Base-by-base conservation (phyloP, 2,888 invertebrate species). In the Scelioninae gen. 1 region DNA sequence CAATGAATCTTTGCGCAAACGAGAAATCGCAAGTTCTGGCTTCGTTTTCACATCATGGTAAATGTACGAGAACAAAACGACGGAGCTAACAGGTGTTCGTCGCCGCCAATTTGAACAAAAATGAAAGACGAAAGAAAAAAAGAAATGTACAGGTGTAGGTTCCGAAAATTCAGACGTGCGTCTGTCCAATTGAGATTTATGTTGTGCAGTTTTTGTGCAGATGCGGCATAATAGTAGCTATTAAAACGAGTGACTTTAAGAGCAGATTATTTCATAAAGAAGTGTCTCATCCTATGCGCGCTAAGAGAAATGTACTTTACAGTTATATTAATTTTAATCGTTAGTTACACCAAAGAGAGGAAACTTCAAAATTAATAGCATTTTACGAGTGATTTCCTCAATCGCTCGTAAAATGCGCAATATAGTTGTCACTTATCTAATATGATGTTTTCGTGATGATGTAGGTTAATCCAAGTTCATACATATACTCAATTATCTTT, bases 51-150 rank as follows among this genome's bases (percentile, higher is more conserved):
- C 55, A 32, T 23, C 23, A 23, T 23, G 23, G 23, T 23, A 23
- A 2, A 23, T 4, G 60, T 45, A 56, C 47, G n/a, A 58, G 8
- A 29, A 63, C 38, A 11, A 63, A 47, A 63, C 13, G 9, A 43
- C 62, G 32, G 49, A 38, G 40, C 43, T 62, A 76, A 66, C 75
- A 83, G 83, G 83, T 76, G 74, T 47, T 65, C 66, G 45, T 60
- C 34, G 34, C 49, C 32, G 34, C 65, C 71, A 63, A 76, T 66
- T 72, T 71, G 45, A 72, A 40, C 47, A 53, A 81, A 23, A 23
- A 1, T n/a, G n/a, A n/a, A n/a, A n/a, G n/a, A n/a, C n/a, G n/a
- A n/a, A n/a, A 23, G 4, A 62, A 63, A 29, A 49, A 76, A 65
- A 16, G 51, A 55, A 65, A 10, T n/a, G 49, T 62, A 62, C 68